These are phyloP conservation scores for Rhinatrema bivittatum DNA, from an alignment of 2,797 vertebrate species.

Conservation along the genomic window DNA sequence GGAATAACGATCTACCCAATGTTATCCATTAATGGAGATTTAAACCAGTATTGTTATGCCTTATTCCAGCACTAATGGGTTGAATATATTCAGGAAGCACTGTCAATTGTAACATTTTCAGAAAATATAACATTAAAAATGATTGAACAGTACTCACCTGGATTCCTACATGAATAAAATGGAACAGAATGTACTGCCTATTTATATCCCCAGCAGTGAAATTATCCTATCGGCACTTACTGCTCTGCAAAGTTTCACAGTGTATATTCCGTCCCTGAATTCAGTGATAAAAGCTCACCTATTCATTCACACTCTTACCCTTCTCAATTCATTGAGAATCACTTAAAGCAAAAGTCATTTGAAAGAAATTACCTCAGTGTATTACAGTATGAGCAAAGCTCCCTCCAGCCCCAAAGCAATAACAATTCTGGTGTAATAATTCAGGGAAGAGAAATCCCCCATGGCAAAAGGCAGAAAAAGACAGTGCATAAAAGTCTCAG, in stretches of 20 bases:
- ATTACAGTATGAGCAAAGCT: constrained; percentile 21
- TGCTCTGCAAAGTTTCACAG: constrained; percentile 10
- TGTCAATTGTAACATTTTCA: constrained; percentile 10
- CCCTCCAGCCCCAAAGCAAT: constrained; percentile 46
- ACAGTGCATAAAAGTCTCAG: constrained; percentile 26
- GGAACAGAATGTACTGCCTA: constrained; percentile 9
- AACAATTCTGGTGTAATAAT: constrained; percentile 47
- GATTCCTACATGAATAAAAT: neutral
- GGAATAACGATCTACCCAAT: no score
- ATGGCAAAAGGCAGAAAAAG: constrained; percentile 39
- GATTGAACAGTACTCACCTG: constrained; percentile 10
- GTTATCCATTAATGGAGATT: no score
- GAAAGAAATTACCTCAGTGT: constrained; percentile 50
- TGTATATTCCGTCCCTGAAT: neutral
- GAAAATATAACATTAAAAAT: constrained; percentile 18
- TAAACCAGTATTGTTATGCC: no score
- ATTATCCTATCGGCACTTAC: constrained; percentile 3
- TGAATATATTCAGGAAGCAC: neutral
- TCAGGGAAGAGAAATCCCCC: constrained; percentile 46
- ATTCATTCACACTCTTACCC: constrained; percentile 20
- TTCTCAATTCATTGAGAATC: constrained; percentile 42
- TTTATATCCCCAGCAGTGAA: neutral
- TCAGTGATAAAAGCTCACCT: neutral
- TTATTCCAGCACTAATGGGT: no score
- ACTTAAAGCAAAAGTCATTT: constrained; percentile 55